A percentile compares a stretch with the other conserved stretches of the same genome.
phyloP scores from a whole-genome alignment of 2,113 vertebrate genomes.

The Oxygymnocypris stewartii region DNA sequence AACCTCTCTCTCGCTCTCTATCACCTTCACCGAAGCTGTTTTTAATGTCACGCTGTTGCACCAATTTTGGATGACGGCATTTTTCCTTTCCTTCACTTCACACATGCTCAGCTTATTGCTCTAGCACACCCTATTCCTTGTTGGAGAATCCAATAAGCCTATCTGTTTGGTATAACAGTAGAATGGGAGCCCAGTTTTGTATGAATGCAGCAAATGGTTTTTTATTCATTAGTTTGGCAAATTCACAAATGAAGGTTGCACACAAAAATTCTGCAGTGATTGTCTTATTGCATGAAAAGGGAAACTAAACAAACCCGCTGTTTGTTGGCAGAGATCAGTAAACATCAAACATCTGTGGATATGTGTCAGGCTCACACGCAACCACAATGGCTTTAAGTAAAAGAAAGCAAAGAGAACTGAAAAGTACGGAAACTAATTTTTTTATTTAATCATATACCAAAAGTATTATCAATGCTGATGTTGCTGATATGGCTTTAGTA shows the following conservation, averaged over 20 bases:
- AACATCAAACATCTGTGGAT: background rate
- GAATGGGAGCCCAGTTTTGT: constrained; percentile 10
- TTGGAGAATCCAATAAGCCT: background rate
- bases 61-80: background rate
- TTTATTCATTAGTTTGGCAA: background rate
- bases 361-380: background rate
- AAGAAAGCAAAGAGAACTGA: background rate
- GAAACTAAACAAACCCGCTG: constrained; percentile 8
- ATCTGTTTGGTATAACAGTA: constrained; percentile 8
- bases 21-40: background rate
- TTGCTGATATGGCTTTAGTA: background rate
- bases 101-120: background rate
- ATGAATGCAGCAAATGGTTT: constrained; percentile 15
- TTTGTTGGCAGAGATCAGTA: background rate
- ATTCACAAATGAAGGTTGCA: constrained; percentile 1
- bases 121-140: background rate
- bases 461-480: background rate
- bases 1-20: constrained; percentile 7
- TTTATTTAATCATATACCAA: background rate
- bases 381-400: background rate
- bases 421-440: background rate
- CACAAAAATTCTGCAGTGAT: background rate
- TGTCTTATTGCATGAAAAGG: constrained; percentile 1
- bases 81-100: background rate
- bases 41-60: constrained; percentile 35